A percentile compares a stretch with the other conserved stretches of the same genome.
Conservation (phyloP, 2,113 vertebrate species). For the Xiphophorus hellerii region DNA sequence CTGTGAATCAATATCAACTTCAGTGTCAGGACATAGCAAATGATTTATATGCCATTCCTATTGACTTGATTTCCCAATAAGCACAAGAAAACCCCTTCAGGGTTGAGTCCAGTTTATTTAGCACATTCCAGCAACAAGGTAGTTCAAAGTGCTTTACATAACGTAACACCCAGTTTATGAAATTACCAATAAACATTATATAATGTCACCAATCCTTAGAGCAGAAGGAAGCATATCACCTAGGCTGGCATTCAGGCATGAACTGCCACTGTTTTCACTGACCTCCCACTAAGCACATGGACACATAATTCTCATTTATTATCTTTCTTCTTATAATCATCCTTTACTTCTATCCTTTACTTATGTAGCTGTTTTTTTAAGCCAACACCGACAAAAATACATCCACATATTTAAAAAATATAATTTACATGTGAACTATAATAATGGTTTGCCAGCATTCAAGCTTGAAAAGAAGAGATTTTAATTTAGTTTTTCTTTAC, state of each 20-base stretch:
- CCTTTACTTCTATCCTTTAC: background rate
- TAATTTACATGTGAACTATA: no score
- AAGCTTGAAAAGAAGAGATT: no score
- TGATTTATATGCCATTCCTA: background rate
- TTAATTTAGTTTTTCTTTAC: no score
- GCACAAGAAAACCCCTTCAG: background rate
- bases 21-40: background rate
- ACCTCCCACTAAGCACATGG: constrained; percentile 30
- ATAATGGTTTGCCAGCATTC: no score
- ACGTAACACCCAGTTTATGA: no score
- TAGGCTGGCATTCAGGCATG: background rate
- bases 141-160: no score
- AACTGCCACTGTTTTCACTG: constrained; percentile 7
- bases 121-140: no score
- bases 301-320: constrained; percentile 14
- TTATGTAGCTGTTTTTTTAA: no score
- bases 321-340: constrained; percentile 13
- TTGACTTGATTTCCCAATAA: background rate
- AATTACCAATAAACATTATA: no score
- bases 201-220: background rate
- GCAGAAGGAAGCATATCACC: background rate
- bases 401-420: no score
- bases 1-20: background rate
- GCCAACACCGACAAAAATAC: no score
- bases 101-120: no score